A percentile compares a stretch with the other conserved stretches of the same genome.
Conservation (phyloP, 2,113 vertebrate species). For the Uropsilus gracilis region DNA sequence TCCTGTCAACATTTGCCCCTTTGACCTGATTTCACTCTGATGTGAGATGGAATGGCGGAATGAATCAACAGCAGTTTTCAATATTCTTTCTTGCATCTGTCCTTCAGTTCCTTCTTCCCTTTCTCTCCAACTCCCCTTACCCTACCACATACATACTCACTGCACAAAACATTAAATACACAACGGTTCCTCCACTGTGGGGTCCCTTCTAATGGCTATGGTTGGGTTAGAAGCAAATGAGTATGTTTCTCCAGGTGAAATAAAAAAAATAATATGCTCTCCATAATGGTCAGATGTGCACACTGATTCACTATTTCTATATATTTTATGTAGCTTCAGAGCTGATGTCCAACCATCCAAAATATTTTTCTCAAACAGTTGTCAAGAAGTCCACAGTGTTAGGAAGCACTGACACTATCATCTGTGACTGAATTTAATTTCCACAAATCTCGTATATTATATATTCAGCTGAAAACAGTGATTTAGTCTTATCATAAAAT, state of each 20-base stretch:
- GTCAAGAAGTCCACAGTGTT: slow-evolving; percentile 42
- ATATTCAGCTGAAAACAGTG: slow-evolving; percentile 48
- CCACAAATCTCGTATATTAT: background rate
- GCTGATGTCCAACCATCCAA: slow-evolving; percentile 6
- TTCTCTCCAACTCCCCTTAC: background rate
- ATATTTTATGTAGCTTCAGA: background rate
- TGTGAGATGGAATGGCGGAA: background rate
- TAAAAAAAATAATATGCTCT: background rate
- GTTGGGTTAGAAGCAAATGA: background rate
- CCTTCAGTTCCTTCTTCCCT: no score
- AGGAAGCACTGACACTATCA: slow-evolving; percentile 7
- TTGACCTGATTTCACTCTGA: no score
- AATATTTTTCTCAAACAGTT: slow-evolving; percentile 12
- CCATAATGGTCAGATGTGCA: background rate
- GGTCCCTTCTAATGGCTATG: background rate
- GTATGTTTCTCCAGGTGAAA: slow-evolving; percentile 17
- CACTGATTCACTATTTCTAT: background rate
- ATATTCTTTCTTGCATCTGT: background rate
- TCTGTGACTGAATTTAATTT: slow-evolving; percentile 53
- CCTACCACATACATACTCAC: background rate
- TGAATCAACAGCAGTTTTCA: background rate
- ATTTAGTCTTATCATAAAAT: slow-evolving; percentile 29
- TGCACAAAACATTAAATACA: background rate
- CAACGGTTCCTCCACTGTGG: background rate
- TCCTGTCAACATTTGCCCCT: no score